Conservation (phyloP, 2,888 invertebrate species). For the Eumacrocentrus americanus region DNA sequence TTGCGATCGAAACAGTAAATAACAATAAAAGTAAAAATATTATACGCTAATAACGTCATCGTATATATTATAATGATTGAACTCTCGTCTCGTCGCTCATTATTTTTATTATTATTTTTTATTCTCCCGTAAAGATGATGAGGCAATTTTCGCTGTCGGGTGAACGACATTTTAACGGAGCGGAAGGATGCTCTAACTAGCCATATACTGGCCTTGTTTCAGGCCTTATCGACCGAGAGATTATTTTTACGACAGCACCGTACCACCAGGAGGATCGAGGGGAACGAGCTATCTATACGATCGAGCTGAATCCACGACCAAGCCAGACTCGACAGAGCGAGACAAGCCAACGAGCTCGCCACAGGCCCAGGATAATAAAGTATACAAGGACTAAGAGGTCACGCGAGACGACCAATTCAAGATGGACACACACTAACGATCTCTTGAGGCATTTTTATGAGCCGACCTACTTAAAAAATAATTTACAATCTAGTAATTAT, state of each 20-base stretch:
- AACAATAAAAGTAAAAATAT: neutral
- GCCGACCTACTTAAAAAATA: too few species aligned
- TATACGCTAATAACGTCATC: too few species aligned
- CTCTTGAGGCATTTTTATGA: too few species aligned
- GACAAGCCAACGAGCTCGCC: slow-evolving; percentile 52
- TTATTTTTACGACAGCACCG: slow-evolving; percentile 55
- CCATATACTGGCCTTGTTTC: slow-evolving; percentile 29
- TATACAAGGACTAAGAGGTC: slow-evolving; percentile 47
- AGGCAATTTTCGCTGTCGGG: neutral
- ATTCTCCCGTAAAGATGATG: too few species aligned
- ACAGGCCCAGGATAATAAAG: slow-evolving; percentile 51
- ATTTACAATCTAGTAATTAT: too few species aligned
- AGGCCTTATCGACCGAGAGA: slow-evolving; percentile 53
- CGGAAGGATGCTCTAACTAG: neutral
- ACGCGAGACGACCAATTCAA: neutral
- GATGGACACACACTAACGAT: neutral
- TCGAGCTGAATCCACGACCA: slow-evolving; percentile 52
- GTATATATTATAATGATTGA: too few species aligned
- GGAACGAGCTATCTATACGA: slow-evolving; percentile 52
- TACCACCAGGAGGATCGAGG: slow-evolving; percentile 50
- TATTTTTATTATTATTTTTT: too few species aligned
- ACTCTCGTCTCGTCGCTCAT: too few species aligned
- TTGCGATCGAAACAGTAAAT: too few species aligned
- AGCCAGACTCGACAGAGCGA: slow-evolving; percentile 47
- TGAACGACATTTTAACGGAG: slow-evolving; percentile 13